Evolutionary conservation across 2,797 vertebrate genomes (phyloP).

Genomic region (Xenops minutus): DNA sequence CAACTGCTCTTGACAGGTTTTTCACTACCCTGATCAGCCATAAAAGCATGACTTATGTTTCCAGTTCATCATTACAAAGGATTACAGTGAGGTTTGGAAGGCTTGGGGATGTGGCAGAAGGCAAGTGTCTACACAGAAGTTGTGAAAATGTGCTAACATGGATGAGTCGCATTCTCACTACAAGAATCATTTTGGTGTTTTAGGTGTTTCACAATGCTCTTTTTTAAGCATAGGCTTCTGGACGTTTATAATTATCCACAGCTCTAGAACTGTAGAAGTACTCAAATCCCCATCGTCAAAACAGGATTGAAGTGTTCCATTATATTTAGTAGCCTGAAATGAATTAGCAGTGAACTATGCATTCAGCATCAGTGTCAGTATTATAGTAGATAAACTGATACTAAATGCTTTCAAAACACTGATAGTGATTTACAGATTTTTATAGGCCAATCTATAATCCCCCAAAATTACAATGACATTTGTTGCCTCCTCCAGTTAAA

Average conservation of each 20-base stretch:
- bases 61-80: neutral
- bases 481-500: neutral
- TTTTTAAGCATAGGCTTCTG: neutral
- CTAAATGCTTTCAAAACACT: neutral
- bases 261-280: neutral
- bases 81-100: neutral
- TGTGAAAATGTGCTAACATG: neutral
- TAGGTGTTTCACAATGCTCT: neutral
- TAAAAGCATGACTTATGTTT: neutral
- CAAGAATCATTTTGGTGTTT: neutral
- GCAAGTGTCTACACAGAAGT: neutral
- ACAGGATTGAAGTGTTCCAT: neutral
- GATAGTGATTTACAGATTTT: neutral
- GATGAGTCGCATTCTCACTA: neutral
- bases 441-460: fast-evolving
- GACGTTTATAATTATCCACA: neutral
- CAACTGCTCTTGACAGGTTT: neutral
- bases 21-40: neutral
- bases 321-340: neutral
- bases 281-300: neutral
- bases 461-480: neutral
- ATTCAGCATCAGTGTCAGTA: neutral
- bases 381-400: neutral
- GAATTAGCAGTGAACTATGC: neutral
- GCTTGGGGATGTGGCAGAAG: neutral